Evolutionary conservation across 2,797 vertebrate species (phyloP), one percentile per base, ranked within the genome.

Genomic region (Clamator glandarius): DNA sequence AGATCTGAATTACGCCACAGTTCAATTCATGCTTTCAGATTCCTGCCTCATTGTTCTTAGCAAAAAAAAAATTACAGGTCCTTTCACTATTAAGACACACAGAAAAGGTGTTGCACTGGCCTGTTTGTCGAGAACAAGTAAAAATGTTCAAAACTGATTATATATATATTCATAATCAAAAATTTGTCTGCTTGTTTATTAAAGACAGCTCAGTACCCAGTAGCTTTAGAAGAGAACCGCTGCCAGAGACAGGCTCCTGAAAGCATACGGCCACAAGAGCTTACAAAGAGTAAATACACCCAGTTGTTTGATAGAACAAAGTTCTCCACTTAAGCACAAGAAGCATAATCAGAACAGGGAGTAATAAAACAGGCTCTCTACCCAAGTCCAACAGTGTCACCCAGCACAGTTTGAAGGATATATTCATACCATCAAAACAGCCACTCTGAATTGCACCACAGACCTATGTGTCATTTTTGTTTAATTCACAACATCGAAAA

Each of bases 221-320:
- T 0, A 73, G 74, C 24, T 84, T 66, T 26, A 90, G 51, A 48
- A 76, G 59, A 73, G 67, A 75, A 51, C 6, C n/a, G 29, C 28
- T 63, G 83, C 39, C 76, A 31, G 12, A 35, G 36, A 74, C 9
- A 70, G 33, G 41, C 39, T 72, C 44, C 67, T 44, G 39, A 87
- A 63, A 66, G 52, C 44, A 4, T 12, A 46, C 1, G 11, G 66
- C 46, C 29, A 46, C 1, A 52, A 19, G 28, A 95, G 33, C 33
- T 77, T 52, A 64, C 6, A 21, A 90, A 62, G 46, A 76, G 68
- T 52, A 95, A 95, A 89, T 21, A 70, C 4, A 64, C 2, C 64
- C 77, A 61, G 44, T 48, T 72, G 61, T 35, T 25, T 85, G 64
- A 51, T 64, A 85, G 87, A 93, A 72, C 73, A 69, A 95, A 92